Conservation (phyloP, 2,113 vertebrate species). For the Nyctereutes procyonoides region DNA sequence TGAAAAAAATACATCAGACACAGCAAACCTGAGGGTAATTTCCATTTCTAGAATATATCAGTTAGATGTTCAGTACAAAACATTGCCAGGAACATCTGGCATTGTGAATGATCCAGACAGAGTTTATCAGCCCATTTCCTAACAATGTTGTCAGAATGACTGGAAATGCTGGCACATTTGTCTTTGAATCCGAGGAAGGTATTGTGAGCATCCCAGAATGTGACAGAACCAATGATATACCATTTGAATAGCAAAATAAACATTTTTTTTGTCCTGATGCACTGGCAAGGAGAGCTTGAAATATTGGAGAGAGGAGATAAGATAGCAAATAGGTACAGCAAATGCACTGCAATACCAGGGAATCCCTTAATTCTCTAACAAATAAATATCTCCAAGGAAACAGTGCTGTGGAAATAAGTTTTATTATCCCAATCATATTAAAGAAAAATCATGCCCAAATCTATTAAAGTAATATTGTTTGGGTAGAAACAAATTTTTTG, state of each 20-base stretch:
- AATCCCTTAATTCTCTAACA: background rate
- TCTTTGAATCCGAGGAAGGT: constrained; percentile 40
- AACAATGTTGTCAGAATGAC: constrained; percentile 28
- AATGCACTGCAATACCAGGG: background rate
- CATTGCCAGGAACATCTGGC: constrained; percentile 77
- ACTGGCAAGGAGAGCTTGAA: background rate
- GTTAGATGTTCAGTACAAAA: constrained; percentile 52
- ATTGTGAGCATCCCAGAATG: background rate
- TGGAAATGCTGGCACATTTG: constrained; percentile 44
- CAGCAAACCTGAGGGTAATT: constrained; percentile 59
- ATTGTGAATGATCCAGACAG: constrained; percentile 72
- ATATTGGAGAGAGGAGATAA: constrained; percentile 29
- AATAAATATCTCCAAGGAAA: constrained; percentile 10
- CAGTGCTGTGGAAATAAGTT: background rate
- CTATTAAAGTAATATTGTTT: constrained; percentile 41
- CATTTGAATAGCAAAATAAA: background rate
- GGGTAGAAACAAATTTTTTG: background rate
- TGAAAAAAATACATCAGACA: constrained; percentile 62
- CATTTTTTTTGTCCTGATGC: background rate
- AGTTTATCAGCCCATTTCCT: constrained; percentile 70
- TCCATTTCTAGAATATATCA: constrained; percentile 57
- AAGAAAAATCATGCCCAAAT: background rate
- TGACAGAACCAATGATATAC: background rate
- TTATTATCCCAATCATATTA: background rate
- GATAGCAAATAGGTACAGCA: background rate